These are phyloP conservation scores for Limnothrissa miodon DNA, from an alignment of 2,113 vertebrate species.

Conservation along the genomic window DNA sequence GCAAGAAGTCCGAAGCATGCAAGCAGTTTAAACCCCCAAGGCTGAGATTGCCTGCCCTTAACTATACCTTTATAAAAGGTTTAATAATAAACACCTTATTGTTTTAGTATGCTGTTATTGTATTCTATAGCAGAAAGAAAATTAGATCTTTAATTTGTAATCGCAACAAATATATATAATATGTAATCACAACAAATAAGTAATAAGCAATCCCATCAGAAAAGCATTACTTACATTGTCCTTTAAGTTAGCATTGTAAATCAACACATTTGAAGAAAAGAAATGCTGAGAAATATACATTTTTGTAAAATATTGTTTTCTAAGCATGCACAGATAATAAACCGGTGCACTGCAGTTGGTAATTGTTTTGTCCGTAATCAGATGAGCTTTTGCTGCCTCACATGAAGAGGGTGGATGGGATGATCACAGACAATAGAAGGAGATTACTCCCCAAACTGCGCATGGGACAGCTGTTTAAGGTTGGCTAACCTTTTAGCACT, in stretches of 20 bases:
- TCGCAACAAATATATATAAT: too few relatives aligned
- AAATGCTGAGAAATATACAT: too few relatives aligned
- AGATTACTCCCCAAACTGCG: constrained; percentile 88
- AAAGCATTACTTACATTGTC: too few relatives aligned
- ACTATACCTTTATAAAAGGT: neutral
- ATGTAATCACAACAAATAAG: too few relatives aligned
- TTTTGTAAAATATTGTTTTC: too few relatives aligned
- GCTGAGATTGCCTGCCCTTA: neutral
- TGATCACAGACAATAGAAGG: constrained; percentile 93
- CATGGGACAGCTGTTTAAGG: constrained; percentile 91
- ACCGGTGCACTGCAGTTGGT: neutral
- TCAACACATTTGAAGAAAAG: neutral
- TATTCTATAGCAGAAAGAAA: too few relatives aligned
- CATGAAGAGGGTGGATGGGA: constrained; percentile 92
- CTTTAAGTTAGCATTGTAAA: neutral
- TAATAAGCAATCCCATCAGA: neutral
- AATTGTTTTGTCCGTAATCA: constrained; percentile 50
- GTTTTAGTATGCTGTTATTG: neutral
- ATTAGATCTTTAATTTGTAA: too few relatives aligned
- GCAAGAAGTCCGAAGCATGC: neutral
- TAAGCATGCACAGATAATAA: neutral
- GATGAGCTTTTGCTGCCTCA: constrained; percentile 94
- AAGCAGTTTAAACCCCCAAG: neutral
- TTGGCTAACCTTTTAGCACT: constrained; percentile 48
- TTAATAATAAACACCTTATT: neutral